Evolutionary conservation across 1,140 invertebrate genomes (phyloP), one percentile per base, ranked within the genome.

Genomic region (Pseudomyrmex gracilis): DNA sequence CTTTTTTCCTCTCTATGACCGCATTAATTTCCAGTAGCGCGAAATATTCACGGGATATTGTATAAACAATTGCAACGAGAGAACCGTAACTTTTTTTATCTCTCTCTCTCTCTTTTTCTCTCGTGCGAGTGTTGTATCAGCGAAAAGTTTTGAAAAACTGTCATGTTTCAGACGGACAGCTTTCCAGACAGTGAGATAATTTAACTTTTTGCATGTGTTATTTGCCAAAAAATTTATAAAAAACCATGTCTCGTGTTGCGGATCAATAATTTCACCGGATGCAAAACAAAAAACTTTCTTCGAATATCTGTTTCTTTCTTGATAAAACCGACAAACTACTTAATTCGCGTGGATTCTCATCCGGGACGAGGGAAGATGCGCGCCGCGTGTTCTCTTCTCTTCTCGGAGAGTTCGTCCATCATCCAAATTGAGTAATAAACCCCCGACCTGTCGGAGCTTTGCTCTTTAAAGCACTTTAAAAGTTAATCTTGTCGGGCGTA

Each of bases 361-460:
- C 49, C 57, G 51, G 45, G 71, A 20, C 49, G 24, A 34, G 45
- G 43, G 47, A 63, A 63, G 60, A 47, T 2, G 80, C 53, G 53
- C 76, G 3, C 13, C 8, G 53, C 24, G 2, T 63, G 60, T 58
- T 68, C 20, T 24, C 53, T 45, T 58, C 64, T 70, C 53, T 68
- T 34, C 83, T 74, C 24, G 84, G 0, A 34, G 34, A 34, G 86
- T 92, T 89, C 90, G 90, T 91, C 88, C 87, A 92, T 91, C 91
- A 91, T 91, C 87, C 82, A 89, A 91, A 92, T 92, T 91, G 91
- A 91, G 90, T 92, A 91, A 92, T 92, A 92, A 92, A 91, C 85
- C 85, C 85, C 82, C 53, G 45, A 51, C 22, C 70, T 83, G 34
- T 73, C 70, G 71, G 64, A 55, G 70, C 57, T 53, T 34, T 51